A percentile compares a stretch with the other conserved stretches of the same genome.
Conservation (phyloP, 92 coral and sea anemone species). For the Paramuricea clavata region DNA sequence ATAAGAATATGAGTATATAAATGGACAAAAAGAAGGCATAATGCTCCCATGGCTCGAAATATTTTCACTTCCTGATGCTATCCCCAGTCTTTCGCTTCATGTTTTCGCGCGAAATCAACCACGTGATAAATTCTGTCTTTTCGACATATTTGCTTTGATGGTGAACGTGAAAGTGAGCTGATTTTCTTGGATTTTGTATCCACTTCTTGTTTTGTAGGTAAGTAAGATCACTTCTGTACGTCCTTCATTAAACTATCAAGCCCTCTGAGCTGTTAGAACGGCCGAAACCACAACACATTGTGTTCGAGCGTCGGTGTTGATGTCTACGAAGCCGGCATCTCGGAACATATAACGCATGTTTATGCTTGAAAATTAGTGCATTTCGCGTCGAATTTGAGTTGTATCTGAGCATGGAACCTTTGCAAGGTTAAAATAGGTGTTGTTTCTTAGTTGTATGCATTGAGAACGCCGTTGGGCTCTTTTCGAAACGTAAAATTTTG, state of each 20-base stretch:
- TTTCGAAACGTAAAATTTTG: background rate
- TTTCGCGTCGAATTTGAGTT: background rate
- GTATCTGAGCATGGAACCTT: background rate
- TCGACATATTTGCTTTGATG: conserved; percentile 58
- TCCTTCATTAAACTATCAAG: background rate
- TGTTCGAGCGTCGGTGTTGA: background rate
- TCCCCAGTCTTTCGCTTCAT: conserved; percentile 2
- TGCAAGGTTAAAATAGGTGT: background rate
- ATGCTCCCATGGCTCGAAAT: too few species aligned
- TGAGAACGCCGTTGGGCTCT: background rate
- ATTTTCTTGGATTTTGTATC: conserved; percentile 30
- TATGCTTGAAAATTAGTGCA: background rate
- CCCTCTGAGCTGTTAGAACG: background rate
- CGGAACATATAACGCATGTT: conserved; percentile 8
- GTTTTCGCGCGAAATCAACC: conserved; percentile 53
- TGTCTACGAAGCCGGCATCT: conserved; percentile 20
- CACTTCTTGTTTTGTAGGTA: conserved; percentile 46
- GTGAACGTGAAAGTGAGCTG: conserved; percentile 18
- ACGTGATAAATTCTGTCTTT: conserved; percentile 45
- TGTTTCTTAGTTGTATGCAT: background rate
- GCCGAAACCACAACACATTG: conserved; percentile 12
- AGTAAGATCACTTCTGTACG: background rate
- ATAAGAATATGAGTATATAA: too few species aligned
- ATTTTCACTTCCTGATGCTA: background rate
- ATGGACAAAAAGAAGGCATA: too few species aligned